Evolutionary conservation across 2,113 vertebrate genomes (phyloP).

Genomic region (Cyanocitta stelleri): DNA sequence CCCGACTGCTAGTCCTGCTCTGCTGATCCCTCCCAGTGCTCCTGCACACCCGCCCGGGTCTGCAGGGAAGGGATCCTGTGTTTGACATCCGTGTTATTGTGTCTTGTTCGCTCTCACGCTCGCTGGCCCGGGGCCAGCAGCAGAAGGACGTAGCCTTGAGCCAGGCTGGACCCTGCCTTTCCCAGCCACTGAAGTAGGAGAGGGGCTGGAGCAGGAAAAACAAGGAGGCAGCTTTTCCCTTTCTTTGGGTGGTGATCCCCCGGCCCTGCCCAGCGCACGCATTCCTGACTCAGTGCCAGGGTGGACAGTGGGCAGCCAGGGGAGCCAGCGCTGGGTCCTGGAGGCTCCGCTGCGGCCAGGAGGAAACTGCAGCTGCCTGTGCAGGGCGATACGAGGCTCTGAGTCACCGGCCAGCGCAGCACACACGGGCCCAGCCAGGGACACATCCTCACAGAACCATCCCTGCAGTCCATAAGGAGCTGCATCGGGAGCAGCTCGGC

Average conservation of each 20-base stretch:
- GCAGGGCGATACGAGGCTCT: rapidly evolving
- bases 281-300: constrained; percentile 16
- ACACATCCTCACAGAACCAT: neutral
- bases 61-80: constrained; percentile 29
- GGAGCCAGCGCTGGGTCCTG: rapidly evolving
- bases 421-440: neutral
- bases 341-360: neutral
- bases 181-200: constrained; percentile 1
- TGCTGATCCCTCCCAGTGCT: neutral
- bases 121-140: constrained; percentile 34
- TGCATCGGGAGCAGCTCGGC: rapidly evolving
- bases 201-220: constrained; percentile 18
- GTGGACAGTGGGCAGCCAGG: neutral
- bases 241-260: neutral
- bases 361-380: neutral
- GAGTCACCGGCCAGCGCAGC: neutral
- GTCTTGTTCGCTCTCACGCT: constrained; percentile 30
- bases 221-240: constrained; percentile 38
- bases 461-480: rapidly evolving
- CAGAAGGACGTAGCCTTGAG: constrained; percentile 46
- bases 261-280: neutral
- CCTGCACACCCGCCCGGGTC: neutral
- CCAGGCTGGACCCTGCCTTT: neutral
- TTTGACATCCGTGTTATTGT: constrained; percentile 50
- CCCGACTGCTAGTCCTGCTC: neutral